Base-by-base conservation (phyloP, 1,140 invertebrate genomes). In the Elymnias hypermnestra region DNA sequence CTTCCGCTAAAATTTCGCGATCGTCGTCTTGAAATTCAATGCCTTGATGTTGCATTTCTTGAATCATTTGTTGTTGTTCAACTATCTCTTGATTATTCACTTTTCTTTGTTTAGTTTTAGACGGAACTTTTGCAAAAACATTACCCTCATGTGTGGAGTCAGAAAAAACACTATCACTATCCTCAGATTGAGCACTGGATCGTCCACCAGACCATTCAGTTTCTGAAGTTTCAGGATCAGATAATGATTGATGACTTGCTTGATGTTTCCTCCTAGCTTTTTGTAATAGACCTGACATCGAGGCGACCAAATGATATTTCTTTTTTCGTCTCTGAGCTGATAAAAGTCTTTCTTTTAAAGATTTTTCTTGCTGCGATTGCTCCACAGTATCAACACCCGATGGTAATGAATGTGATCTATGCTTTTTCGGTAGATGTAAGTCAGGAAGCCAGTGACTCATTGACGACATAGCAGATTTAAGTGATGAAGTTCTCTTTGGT, bases 371-470 rank as follows among this genome's bases (percentile, higher is more conserved):
- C 57, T 79, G 74, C 51, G 72, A 58, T 57, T 71, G 72, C 55
- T 88, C 83, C 23, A 89, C 88, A 1, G 89, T 58, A 61, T 91
- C 88, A n/a, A 91, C 90, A 33, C 90, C 90, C 9, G 91, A 87
- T 1, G 94, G 94, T 48, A 96, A 86, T 0, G 94, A 95, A 63
- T 94, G 91, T 15, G 94, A 95, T 58, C 94, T 87, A 75, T 92
- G 90, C 49, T 94, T 87, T 75, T 93, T 94, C 4, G 90, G 89
- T 28, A 95, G 78, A 78, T 94, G 93, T 49, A 95, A 86, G 69
- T 95, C 94, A 0, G 94, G 94, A 18, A 96, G 76, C 90, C 94
- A 94, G 63, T 91, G 91, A 63, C 90, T 93, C 59, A 94, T 90
- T 1, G 92, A 92, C 64, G 89, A 93, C 91, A 95, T 93, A 0